Evolutionary conservation across 2,888 invertebrate species (phyloP), one percentile per base, ranked within the genome.

Genomic region (Schizaphis graminum): DNA sequence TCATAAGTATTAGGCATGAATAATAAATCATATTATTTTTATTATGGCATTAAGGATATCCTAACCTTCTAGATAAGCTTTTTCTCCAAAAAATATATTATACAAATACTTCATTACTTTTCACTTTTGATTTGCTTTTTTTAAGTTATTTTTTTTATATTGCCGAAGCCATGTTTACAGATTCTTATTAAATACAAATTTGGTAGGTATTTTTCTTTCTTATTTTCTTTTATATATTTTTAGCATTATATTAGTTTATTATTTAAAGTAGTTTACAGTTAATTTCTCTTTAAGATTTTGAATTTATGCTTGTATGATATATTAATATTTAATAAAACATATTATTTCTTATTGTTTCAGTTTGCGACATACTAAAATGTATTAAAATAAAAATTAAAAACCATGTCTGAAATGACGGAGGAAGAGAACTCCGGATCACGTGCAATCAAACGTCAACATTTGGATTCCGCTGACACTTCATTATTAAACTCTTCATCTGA

Each of bases 401-500:
- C 53, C 56, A 90, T 94, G 90, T 94, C 90, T 61, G 86, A 94
- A 8, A 90, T 86, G 57, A 90, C 85, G 49, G 93, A 94, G 41
- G 93, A 94, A 94, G 85, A 90, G 8, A 94, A 90, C 85, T 61
- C 93, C 26, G 85, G 96, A 84, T 95, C 96, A 94, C 96, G 96
- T 94, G 96, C 96, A 89, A 96, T 96, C 67, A 96, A 96, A 96
- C 96, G 96, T 91, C 96, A 96, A 95, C 95, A 95, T 94, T 95
- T 96, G 1, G 95, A 96, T 41, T 85, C 93, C 26, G 86, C 57
- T 86, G 90, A 86, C 5, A 35, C 41, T 47, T 89, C 44, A 35
- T 96, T 97, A 28, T 97, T 97, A 95, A 97, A 97, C 95, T 57
- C 88, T 47, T 89, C 93, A 13, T 90, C 90, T 47, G 97, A 97